Conservation (phyloP, 2,797 vertebrate genomes). For the Pristis pectinata region DNA sequence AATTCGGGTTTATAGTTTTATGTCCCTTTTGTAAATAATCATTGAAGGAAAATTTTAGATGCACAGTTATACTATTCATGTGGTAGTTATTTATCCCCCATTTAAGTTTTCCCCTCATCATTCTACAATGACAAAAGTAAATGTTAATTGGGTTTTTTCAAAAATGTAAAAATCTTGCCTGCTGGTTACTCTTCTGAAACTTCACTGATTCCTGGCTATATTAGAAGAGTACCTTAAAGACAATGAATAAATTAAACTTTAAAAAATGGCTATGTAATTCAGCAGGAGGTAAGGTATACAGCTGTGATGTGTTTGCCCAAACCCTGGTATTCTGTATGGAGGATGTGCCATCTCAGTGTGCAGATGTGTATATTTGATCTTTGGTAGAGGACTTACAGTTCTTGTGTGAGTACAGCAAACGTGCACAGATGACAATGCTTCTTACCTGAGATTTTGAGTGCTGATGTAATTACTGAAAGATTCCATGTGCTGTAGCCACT, state of each 20-base stretch:
- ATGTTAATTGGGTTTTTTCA: slow-evolving; percentile 2
- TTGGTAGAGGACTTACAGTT: neutral
- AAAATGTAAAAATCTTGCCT: neutral
- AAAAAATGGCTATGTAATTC: neutral
- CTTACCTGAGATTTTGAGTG: neutral
- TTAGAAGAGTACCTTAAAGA: neutral
- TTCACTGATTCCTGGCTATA: too few relatives aligned
- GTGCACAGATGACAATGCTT: neutral
- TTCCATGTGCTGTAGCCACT: neutral
- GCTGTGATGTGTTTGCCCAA: neutral
- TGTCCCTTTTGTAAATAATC: neutral
- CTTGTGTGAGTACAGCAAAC: neutral
- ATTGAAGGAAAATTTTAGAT: neutral
- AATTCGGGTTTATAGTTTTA: neutral
- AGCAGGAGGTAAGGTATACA: neutral
- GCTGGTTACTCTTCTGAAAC: neutral
- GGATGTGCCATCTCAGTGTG: neutral
- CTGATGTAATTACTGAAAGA: neutral
- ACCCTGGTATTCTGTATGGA: neutral
- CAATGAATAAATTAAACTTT: neutral
- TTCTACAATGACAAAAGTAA: slow-evolving; percentile 3
- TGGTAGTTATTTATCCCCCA: neutral
- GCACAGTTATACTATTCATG: neutral
- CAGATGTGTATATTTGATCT: neutral
- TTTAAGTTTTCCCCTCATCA: neutral